Evolutionary conservation across 2,888 invertebrate species (phyloP).

Genomic region (Altica lythri): DNA sequence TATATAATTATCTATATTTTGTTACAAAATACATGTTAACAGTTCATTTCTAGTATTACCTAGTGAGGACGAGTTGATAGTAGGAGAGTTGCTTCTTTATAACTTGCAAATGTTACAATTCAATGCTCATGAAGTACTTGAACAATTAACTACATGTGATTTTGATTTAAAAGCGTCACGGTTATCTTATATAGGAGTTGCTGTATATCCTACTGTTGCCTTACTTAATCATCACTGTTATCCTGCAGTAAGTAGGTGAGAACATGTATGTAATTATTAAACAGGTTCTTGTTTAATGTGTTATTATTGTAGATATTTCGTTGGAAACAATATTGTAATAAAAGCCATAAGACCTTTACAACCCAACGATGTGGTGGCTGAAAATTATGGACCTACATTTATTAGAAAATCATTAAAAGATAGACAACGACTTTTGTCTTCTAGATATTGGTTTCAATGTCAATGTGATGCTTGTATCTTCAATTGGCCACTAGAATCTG

Average conservation of each 20-base stretch:
- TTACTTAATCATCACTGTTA: constrained; percentile 86
- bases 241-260: constrained; percentile 75
- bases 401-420: constrained; percentile 61
- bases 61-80: constrained; percentile 62
- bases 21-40: constrained; percentile 4
- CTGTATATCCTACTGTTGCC: constrained; percentile 75
- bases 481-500: constrained; percentile 73
- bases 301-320: constrained; percentile 82
- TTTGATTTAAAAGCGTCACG: constrained; percentile 61
- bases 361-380: constrained; percentile 71
- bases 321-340: constrained; percentile 73
- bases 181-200: constrained; percentile 68
- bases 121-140: constrained; percentile 84
- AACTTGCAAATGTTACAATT: constrained; percentile 80
- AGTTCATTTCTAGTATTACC: constrained; percentile 46
- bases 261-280: too few relatives aligned
- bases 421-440: constrained; percentile 68
- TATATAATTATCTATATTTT: constrained; percentile 18
- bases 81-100: constrained; percentile 70
- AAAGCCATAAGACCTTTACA: constrained; percentile 68
- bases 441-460: constrained; percentile 81
- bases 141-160: constrained; percentile 62
- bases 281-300: too few relatives aligned
- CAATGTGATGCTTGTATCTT: constrained; percentile 73
- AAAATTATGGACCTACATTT: constrained; percentile 85